Conservation (phyloP, 35 echinoderm and acorn worm genomes). For the Anneissia japonica region DNA sequence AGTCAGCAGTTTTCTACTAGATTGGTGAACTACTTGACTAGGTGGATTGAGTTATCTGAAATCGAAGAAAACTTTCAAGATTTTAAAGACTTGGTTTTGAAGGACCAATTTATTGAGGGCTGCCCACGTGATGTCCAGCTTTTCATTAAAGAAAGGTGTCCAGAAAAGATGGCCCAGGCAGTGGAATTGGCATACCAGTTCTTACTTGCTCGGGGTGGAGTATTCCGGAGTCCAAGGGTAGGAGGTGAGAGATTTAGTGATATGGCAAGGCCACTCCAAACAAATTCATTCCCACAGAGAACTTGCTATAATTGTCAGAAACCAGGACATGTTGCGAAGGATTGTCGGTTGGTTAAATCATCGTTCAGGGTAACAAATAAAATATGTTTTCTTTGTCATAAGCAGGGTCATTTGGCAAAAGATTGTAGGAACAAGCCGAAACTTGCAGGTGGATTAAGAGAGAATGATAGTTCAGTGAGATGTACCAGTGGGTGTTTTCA, state of each 20-base stretch:
- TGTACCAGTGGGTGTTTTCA: too few species aligned
- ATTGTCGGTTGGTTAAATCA: slow-evolving; percentile 14
- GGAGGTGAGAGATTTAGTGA: too few species aligned
- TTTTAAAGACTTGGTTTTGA: slow-evolving; percentile 39
- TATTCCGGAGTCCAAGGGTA: background rate
- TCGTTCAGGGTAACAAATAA: too few species aligned
- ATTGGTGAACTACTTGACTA: slow-evolving; percentile 10
- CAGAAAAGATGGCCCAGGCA: background rate
- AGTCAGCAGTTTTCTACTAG: slow-evolving; percentile 26
- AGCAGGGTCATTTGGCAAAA: too few species aligned
- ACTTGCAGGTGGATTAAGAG: too few species aligned
- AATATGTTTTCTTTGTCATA: too few species aligned
- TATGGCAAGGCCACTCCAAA: too few species aligned
- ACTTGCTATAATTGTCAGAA: slow-evolving; percentile 14
- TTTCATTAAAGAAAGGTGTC: slow-evolving; percentile 45
- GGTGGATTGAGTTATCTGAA: slow-evolving; percentile 20
- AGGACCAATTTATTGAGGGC: slow-evolving; percentile 39
- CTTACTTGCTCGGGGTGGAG: slow-evolving; percentile 26
- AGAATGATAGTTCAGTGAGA: too few species aligned
- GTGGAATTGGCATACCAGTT: slow-evolving; percentile 31
- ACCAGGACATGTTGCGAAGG: slow-evolving; percentile 20
- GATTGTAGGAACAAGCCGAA: too few species aligned
- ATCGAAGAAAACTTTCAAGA: slow-evolving; percentile 16
- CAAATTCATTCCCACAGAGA: too few species aligned
- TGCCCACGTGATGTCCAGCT: slow-evolving; percentile 16